A percentile compares a stretch with the other conserved stretches of the same genome.
These are phyloP conservation scores for Alectoris magna DNA, from an alignment of 2,797 vertebrate genomes.

Conservation along the genomic window DNA sequence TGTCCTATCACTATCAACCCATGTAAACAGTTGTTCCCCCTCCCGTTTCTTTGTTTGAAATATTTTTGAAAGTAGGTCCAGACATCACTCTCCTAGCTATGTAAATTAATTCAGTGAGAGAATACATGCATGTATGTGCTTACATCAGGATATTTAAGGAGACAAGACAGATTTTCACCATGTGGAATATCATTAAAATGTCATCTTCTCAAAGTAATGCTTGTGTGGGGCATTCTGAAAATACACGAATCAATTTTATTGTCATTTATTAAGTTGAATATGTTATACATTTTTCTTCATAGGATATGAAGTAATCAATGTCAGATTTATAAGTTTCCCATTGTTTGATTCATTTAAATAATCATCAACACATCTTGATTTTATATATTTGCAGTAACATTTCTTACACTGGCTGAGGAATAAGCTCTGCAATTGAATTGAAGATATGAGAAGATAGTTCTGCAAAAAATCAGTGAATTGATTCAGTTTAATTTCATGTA, in stretches of 20 bases:
- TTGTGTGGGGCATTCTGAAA: slow-evolving; percentile 24
- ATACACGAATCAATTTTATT: slow-evolving; percentile 32
- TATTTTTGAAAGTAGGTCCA: background rate
- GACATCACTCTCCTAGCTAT: background rate
- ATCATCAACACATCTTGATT: slow-evolving; percentile 1
- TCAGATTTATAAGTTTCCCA: slow-evolving; percentile 41
- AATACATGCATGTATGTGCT: background rate
- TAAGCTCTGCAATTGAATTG: background rate
- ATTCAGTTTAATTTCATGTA: background rate
- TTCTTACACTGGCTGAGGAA: slow-evolving; percentile 6
- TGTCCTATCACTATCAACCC: too few relatives aligned
- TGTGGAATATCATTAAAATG: slow-evolving; percentile 7
- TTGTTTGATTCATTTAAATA: slow-evolving; percentile 33
- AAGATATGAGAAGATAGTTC: background rate
- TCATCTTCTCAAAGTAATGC: slow-evolving; percentile 10
- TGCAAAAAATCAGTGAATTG: background rate
- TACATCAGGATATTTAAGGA: background rate
- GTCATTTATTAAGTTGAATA: slow-evolving; percentile 16
- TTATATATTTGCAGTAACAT: background rate
- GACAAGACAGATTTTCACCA: slow-evolving; percentile 15
- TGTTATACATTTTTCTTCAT: slow-evolving; percentile 33
- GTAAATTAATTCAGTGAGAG: background rate
- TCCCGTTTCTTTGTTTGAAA: too few relatives aligned
- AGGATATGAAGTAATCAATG: slow-evolving; percentile 1
- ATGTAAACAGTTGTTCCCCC: too few relatives aligned